These are phyloP conservation scores for Cheilosia scutellata DNA, from an alignment of 2,888 invertebrate species.

Conservation along the genomic window DNA sequence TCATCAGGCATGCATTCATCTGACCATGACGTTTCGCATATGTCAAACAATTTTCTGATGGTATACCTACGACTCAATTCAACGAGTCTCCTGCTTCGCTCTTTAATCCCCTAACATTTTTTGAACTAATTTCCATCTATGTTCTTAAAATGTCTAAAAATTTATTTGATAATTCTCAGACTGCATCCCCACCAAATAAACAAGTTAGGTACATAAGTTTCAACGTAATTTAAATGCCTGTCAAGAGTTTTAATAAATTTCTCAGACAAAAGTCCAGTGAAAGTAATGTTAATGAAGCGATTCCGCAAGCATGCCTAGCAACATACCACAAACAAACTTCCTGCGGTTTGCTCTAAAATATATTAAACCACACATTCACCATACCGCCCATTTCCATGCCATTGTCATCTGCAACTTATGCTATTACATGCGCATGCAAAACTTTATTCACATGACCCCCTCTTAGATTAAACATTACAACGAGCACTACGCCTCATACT, in stretches of 20 bases:
- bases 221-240: constrained; percentile 24
- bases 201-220: neutral
- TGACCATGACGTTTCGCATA: no score
- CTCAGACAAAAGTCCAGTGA: neutral
- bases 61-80: no score
- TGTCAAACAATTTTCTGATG: no score
- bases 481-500: constrained; percentile 3
- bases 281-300: constrained; percentile 51
- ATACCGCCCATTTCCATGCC: constrained; percentile 6
- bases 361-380: constrained; percentile 29
- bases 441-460: constrained; percentile 61
- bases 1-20: no score
- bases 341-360: constrained; percentile 44
- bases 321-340: constrained; percentile 47
- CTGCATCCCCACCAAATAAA: neutral
- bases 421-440: constrained; percentile 45
- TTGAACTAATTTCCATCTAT: no score
- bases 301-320: constrained; percentile 40
- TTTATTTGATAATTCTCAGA: neutral
- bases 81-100: no score
- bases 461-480: constrained; percentile 33
- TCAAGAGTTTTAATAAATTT: constrained; percentile 8
- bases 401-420: constrained; percentile 5
- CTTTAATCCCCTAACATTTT: no score
- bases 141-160: no score